Evolutionary conservation across 2,113 vertebrate genomes (phyloP).

Genomic region (Oncorhynchus masou): DNA sequence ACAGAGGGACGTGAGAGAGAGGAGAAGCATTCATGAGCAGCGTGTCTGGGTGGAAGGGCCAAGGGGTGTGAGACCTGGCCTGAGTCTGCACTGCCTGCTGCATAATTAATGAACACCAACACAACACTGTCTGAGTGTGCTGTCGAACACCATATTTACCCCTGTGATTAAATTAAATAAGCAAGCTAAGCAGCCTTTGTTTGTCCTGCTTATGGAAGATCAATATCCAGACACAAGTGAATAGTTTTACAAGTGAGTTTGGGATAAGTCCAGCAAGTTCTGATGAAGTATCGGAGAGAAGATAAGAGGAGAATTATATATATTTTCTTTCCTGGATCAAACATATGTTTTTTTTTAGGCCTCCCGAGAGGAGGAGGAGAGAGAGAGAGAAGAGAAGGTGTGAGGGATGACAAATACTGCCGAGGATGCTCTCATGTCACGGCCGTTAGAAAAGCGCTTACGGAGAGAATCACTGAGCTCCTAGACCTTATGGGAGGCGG

Average conservation of each 20-base stretch:
- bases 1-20: not conserved
- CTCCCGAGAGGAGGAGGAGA: not conserved
- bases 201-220: slow-evolving; percentile 1
- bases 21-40: not conserved
- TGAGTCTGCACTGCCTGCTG: not conserved
- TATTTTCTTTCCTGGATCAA: no score
- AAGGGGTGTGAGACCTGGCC: not conserved
- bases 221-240: not conserved
- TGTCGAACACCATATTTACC: not conserved
- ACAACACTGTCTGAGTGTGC: not conserved
- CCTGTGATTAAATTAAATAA: no score
- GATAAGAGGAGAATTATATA: no score
- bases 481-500: not conserved
- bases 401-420: not conserved
- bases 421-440: not conserved
- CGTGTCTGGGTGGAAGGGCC: not conserved
- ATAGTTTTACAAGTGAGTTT: not conserved
- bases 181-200: no score
- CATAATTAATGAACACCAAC: not conserved
- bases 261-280: not conserved
- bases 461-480: not conserved
- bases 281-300: not conserved
- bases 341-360: no score
- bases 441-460: not conserved
- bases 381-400: not conserved